Base-by-base conservation (phyloP, 2,113 vertebrate genomes). In the Clarias gariepinus region DNA sequence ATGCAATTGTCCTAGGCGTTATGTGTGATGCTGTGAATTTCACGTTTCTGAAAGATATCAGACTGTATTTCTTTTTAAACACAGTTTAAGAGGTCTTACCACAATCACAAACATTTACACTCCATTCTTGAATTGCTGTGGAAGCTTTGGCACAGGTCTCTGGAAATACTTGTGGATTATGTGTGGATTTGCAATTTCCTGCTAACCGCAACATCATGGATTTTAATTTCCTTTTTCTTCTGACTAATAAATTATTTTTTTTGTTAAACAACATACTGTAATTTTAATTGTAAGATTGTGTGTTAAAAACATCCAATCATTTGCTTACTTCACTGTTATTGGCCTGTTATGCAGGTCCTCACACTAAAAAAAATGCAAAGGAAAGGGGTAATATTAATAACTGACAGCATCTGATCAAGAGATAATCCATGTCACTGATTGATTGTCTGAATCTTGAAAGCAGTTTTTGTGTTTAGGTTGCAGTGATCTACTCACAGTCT, bases 351-450 rank as follows among this genome's bases (percentile, higher is more conserved):
- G 33, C 53, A 61, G 47, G 16, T 52, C 58, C 16, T 58, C 55
- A 25, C 64, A 23, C 77, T 68, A 61, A 88, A 53, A 53, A 60
- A 85, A 73, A 55, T 82, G 71, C 33, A 83, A 82, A 88, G 21
- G 23, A 41, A 69, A 21, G 18, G 21, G 25, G 25, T 11, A 15
- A 55, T 33, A 33, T 58, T 57, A 61, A 73, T 77, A 78, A 77
- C 33, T 86, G 87, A 83, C 53, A 53, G 81, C 79, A 77, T 63
- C 18, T 57, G 71, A 19, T 16, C 74, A 78, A 52, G 52, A 78
- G 21, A 55, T 55, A 78, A 55, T 58, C 18, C 55, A 57, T 30
- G 76, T 84, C 81, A 86, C 55, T 16, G 25, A 47, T 63, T 57
- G 61, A 58, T 6, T n/a, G 47, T 57, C n/a, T 80, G 41, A 66